phyloP scores from a whole-genome alignment of 2,113 vertebrate genomes.

The Eptesicus fuscus region DNA sequence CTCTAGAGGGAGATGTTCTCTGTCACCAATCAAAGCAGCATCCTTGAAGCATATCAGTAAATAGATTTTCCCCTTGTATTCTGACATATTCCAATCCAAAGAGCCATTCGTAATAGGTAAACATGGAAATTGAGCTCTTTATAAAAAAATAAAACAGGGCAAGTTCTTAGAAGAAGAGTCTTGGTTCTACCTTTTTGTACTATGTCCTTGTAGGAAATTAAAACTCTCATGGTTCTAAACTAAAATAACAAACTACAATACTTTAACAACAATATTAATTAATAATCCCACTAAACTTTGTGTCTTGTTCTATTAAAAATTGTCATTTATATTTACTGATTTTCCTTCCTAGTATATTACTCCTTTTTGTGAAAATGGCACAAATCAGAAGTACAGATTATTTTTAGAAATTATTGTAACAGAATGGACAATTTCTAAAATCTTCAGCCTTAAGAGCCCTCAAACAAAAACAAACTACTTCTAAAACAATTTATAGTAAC shows the following conservation, averaged over 20 bases:
- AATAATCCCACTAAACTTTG: neutral
- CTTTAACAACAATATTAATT: neutral
- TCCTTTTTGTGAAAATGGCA: neutral
- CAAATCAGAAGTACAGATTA: neutral
- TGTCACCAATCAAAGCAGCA: neutral
- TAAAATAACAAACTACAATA: neutral
- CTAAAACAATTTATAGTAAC: neutral
- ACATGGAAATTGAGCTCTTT: neutral
- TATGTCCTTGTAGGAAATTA: neutral
- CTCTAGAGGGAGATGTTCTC: neutral
- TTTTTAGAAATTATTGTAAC: neutral
- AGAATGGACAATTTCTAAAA: neutral
- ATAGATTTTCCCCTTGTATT: neutral
- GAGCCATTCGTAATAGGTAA: neutral
- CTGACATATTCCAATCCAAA: neutral
- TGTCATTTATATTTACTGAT: neutral
- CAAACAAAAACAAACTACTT: neutral
- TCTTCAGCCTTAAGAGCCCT: neutral
- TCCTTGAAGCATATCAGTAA: neutral
- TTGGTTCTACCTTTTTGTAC: neutral
- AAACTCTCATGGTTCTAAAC: neutral
- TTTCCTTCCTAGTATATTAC: neutral
- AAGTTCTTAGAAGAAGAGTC: neutral
- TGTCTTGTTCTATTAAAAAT: neutral
- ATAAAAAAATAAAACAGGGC: neutral